Evolutionary conservation across 1,140 invertebrate genomes (phyloP), one percentile per base, ranked within the genome.

Genomic region (Olivierus martensii): DNA sequence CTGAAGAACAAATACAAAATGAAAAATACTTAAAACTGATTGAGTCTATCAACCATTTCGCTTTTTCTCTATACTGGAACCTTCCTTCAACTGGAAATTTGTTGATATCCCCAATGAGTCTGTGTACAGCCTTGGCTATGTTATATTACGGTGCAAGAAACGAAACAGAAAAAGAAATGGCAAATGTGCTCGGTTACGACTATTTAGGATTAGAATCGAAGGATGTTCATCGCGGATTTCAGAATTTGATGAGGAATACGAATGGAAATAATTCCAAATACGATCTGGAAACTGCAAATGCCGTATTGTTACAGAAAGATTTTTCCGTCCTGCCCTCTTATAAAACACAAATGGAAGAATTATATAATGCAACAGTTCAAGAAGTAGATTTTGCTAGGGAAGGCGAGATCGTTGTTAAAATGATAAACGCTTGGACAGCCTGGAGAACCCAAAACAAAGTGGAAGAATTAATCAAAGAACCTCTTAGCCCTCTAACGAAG

Each of bases 401-500:
- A 41, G 61, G 69, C 0, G 58, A 53, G 6, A 50, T 57, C 1
- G 69, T 79, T 0, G 67, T 68, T 42, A 50, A 71, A 3, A 56
- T 62, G 1, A 77, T 86, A 10, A 85, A 85, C 61, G 61, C 61
- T 14, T 86, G 82, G 82, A 80, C 84, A 0, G 67, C 70, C 0
- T 57, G 74, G 9, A 75, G 75, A 52, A 87, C 84, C 0, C 65
- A 69, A 44, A 72, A 74, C 4, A 81, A 79, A 64, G 85, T 87
- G 21, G 59, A 66, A 2, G 66, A 71, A 28, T 74, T 87, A 14
- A 56, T 86, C 1, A 62, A 64, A 14, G 61, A 69, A 2, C 55
- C 62, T 2, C 75, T 75, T 2, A 57, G 67, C 14, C 37, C 54
- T 17, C 7, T 17, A n/a, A 56, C 42, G 14, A 19, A n/a, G 46